These are phyloP conservation scores for Centropyge bicolor DNA, from an alignment of 2,797 vertebrate genomes.

Conservation along the genomic window DNA sequence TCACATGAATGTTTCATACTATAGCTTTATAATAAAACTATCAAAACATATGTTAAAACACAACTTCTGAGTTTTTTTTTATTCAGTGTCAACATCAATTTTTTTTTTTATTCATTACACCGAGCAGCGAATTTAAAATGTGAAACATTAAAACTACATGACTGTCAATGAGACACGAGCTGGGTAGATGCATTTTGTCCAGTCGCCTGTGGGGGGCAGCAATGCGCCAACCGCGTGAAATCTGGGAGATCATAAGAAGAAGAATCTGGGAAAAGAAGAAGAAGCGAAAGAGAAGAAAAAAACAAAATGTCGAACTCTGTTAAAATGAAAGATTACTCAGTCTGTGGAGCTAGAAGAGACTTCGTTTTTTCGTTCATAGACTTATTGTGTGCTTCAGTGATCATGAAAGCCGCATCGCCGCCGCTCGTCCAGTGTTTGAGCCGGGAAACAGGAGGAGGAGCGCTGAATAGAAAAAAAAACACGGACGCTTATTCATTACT, in stretches of 20 bases:
- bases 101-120: too few relatives aligned
- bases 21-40: neutral
- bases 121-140: neutral
- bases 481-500: neutral
- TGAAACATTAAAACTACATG: neutral
- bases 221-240: neutral
- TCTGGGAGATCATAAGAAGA: neutral
- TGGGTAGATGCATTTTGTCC: neutral
- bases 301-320: constrained; percentile 13
- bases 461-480: neutral
- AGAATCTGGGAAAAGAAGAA: neutral
- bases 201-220: constrained; percentile 2
- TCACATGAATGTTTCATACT: neutral
- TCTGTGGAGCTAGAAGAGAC: neutral
- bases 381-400: neutral
- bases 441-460: neutral
- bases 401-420: too few relatives aligned
- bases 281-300: neutral
- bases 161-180: neutral
- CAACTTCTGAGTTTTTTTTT: neutral
- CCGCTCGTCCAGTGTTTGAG: too few relatives aligned
- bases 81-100: neutral
- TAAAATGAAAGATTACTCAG: neutral
- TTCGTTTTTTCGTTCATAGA: neutral
- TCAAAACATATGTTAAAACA: too few relatives aligned